These are phyloP conservation scores for Drosophila kikkawai DNA, from an alignment of 1,140 invertebrate genomes.

Conservation along the genomic window DNA sequence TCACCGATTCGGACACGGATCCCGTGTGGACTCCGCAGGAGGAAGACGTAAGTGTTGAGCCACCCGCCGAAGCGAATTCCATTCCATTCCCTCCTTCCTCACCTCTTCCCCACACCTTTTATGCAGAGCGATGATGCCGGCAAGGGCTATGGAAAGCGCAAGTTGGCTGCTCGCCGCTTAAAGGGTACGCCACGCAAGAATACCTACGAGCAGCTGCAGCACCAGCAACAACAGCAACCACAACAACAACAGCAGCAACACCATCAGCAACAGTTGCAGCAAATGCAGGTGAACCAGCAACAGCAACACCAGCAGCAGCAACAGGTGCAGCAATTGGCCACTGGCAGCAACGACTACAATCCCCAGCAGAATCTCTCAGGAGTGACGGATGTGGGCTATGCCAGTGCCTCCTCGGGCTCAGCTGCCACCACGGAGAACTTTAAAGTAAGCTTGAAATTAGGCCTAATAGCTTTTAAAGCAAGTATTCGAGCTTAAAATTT, in stretches of 20 bases:
- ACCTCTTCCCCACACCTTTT: conserved; percentile 12
- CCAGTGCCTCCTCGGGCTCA: conserved; percentile 50
- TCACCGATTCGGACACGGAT: conserved; percentile 89
- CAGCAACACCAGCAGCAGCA: conserved; percentile 61
- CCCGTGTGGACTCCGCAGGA: conserved; percentile 90
- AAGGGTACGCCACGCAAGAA: conserved; percentile 81
- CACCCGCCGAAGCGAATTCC: conserved; percentile 7
- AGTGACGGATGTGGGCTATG: conserved; percentile 62
- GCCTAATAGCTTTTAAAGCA: neutral
- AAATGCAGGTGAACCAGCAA: conserved; percentile 41
- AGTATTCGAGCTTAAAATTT: neutral
- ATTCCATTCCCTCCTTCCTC: conserved; percentile 17
- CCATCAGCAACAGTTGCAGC: conserved; percentile 50
- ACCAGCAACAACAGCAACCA: conserved; percentile 48
- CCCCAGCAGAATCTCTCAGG: conserved; percentile 74
- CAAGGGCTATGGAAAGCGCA: conserved; percentile 74
- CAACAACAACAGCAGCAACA: conserved; percentile 34
- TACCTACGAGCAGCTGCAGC: conserved; percentile 58
- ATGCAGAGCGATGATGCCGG: conserved; percentile 76
- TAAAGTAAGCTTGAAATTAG: conserved; percentile 58
- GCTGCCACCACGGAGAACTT: conserved; percentile 69
- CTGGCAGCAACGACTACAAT: conserved; percentile 63
- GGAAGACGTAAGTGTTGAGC: conserved; percentile 85
- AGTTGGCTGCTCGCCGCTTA: conserved; percentile 68
- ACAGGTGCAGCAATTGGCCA: conserved; percentile 57